Conservation (phyloP, 2,113 vertebrate species). For the Gopherus flavomarginatus region DNA sequence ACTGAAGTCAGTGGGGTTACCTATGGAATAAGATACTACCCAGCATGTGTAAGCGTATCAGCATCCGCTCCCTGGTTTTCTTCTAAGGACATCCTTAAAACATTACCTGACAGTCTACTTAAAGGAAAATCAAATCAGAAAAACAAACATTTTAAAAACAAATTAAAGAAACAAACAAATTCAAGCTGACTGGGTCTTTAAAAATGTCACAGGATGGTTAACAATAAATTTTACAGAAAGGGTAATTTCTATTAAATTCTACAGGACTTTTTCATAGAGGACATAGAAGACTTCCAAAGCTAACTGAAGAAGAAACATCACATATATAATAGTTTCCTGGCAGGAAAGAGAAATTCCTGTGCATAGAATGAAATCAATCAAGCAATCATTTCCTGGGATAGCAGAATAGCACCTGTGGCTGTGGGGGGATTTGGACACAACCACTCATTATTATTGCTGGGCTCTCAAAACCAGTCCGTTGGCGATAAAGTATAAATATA, state of each 20-base stretch:
- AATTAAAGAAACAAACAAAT: conserved; percentile 16
- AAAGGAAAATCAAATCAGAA: conserved; percentile 11
- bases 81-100: not conserved
- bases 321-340: not conserved
- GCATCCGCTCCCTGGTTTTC: conserved; percentile 28
- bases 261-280: not conserved
- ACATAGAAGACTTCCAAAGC: not conserved
- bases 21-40: not conserved
- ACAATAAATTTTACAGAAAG: not conserved
- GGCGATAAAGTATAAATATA: not conserved
- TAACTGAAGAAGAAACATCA: not conserved
- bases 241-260: not conserved
- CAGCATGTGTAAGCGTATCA: not conserved
- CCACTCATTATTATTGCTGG: not conserved
- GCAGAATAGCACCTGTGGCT: not conserved
- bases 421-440: not conserved
- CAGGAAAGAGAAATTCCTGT: not conserved
- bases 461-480: not conserved
- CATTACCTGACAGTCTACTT: conserved; percentile 24
- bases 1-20: fast-evolving
- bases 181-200: conserved; percentile 2
- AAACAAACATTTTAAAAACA: not conserved
- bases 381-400: not conserved
- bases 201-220: not conserved
- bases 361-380: not conserved